Conservation (phyloP, 2,797 vertebrate genomes). For the Rhinophrynus dorsalis region DNA sequence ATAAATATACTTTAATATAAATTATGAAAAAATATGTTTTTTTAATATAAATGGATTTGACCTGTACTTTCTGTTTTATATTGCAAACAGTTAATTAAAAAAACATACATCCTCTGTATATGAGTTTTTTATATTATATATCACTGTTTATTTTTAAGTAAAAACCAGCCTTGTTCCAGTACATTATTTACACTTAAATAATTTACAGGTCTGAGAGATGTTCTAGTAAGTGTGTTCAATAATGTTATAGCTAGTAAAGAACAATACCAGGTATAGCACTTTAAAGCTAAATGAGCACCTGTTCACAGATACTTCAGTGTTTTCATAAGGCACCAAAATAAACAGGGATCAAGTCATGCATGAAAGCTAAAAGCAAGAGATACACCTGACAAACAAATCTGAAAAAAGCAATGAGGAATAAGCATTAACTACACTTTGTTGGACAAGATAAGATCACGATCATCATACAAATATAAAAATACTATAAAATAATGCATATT, state of each 20-base stretch:
- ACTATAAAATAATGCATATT: background rate
- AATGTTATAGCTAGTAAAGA: background rate
- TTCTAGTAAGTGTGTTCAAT: background rate
- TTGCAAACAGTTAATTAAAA: too few relatives aligned
- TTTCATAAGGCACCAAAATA: slow-evolving; percentile 5
- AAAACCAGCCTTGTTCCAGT: slow-evolving; percentile 7
- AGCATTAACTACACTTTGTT: slow-evolving; percentile 5
- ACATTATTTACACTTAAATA: background rate
- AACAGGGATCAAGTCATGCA: slow-evolving; percentile 9
- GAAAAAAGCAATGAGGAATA: background rate
- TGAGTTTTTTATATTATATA: background rate
- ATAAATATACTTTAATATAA: too few relatives aligned
- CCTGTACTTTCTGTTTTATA: too few relatives aligned
- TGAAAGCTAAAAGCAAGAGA: slow-evolving; percentile 19
- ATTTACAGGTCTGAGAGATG: background rate
- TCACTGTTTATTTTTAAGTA: background rate
- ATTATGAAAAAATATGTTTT: too few relatives aligned
- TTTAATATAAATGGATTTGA: too few relatives aligned
- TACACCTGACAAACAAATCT: slow-evolving; percentile 14
- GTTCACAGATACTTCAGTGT: background rate
- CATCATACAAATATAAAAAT: background rate
- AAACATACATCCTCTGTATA: too few relatives aligned
- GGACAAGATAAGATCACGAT: background rate
- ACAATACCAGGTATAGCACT: slow-evolving; percentile 10
- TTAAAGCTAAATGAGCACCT: slow-evolving; percentile 2